Evolutionary conservation across 2,797 vertebrate genomes (phyloP).

Genomic region (Orientallactaga sibirica): DNA sequence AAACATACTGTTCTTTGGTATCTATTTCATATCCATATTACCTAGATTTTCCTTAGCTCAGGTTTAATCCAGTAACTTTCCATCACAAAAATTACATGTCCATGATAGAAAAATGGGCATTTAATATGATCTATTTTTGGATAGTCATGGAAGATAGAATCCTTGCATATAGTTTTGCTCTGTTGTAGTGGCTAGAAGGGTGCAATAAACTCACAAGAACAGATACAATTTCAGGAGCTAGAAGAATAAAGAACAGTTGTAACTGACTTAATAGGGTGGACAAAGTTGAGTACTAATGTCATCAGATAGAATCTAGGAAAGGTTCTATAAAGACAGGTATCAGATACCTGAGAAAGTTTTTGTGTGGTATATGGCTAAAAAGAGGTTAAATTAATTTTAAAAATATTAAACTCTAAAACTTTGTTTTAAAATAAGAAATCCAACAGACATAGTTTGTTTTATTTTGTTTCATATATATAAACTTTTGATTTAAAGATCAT

Average conservation of each 20-base stretch:
- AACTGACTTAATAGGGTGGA: neutral
- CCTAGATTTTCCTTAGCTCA: neutral
- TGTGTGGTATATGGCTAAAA: neutral
- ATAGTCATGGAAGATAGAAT: neutral
- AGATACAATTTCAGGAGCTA: neutral
- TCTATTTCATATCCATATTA: neutral
- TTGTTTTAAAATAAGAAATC: slow-evolving; percentile 25
- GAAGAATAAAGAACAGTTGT: neutral
- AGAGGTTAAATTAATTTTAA: slow-evolving; percentile 16
- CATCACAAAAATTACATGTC: slow-evolving; percentile 32
- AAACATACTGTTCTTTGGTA: neutral
- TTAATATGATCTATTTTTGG: slow-evolving; percentile 30
- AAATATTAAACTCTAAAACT: slow-evolving; percentile 23
- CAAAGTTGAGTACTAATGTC: neutral
- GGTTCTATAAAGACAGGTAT: neutral
- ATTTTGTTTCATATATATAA: slow-evolving; percentile 8
- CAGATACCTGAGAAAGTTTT: neutral
- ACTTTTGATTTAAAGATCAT: slow-evolving; percentile 5
- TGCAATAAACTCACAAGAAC: neutral
- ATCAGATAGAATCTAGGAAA: neutral
- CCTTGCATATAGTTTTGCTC: neutral
- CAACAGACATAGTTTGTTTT: neutral
- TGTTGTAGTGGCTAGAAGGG: neutral
- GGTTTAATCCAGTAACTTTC: neutral
- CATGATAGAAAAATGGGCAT: slow-evolving; percentile 18